Percentiles rank a stretch among this genome's conserved stretches.
Evolutionary conservation across 2,113 vertebrate species (phyloP).

Genomic region (Trematomus loennbergii): DNA sequence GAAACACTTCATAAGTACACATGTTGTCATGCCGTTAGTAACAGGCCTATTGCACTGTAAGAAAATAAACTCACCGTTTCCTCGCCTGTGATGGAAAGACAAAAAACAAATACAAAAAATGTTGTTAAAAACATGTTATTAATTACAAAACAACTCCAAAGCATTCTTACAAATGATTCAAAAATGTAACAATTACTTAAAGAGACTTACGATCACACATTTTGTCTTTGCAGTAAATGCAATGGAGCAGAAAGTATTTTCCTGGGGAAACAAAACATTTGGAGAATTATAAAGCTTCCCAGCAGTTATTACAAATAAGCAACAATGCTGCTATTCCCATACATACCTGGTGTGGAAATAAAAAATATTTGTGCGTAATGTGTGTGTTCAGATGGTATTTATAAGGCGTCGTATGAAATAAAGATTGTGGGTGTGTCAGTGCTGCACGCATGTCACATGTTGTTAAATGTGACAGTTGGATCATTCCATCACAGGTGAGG

Average conservation of each 20-base stretch:
- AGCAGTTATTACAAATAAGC: neutral
- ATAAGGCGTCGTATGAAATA: neutral
- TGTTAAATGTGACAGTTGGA: neutral
- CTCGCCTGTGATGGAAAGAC: neutral
- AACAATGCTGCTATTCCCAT: neutral
- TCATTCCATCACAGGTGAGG: constrained; percentile 2
- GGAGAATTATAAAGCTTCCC: neutral
- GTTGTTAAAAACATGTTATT: neutral
- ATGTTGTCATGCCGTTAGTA: constrained; percentile 1
- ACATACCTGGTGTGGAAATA: constrained; percentile 34
- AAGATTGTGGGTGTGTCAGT: constrained; percentile 14
- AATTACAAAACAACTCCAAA: neutral
- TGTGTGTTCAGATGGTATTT: constrained; percentile 34
- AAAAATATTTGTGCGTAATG: neutral
- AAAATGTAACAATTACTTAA: neutral
- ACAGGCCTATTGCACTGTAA: neutral
- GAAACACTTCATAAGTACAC: neutral
- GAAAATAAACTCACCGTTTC: constrained; percentile 22
- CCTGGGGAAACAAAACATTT: neutral
- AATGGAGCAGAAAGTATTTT: neutral
- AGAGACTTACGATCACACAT: constrained; percentile 54
- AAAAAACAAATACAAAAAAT: constrained; percentile 1
- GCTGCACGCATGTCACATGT: neutral
- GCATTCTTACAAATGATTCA: neutral
- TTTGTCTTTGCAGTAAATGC: constrained; percentile 21